Percentiles rank a stretch among this genome's conserved stretches.
phyloP scores from a whole-genome alignment of 2,888 invertebrate genomes.

The Pseudococcus viburni region DNA sequence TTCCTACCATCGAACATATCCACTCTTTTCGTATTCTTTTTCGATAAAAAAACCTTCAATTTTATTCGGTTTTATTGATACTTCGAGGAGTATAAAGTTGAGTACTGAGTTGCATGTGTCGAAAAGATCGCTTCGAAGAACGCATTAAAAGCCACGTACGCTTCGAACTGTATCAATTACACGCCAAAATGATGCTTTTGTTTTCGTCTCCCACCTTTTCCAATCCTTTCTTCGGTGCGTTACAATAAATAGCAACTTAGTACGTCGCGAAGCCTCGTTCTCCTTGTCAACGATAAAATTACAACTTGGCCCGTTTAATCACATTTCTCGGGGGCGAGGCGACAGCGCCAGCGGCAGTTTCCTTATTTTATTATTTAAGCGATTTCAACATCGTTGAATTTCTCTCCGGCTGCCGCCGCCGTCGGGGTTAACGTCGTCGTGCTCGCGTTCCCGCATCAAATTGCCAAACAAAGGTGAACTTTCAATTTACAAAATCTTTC shows the following conservation, averaged over 20 bases:
- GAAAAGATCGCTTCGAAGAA: background rate
- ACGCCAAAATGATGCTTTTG: conserved; percentile 11
- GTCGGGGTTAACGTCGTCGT: background rate
- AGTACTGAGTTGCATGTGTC: background rate
- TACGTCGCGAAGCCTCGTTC: background rate
- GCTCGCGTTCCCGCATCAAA: background rate
- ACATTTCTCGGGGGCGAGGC: background rate
- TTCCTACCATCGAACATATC: too few relatives aligned
- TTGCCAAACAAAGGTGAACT: conserved; percentile 24
- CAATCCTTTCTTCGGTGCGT: background rate
- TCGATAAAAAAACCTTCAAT: background rate
- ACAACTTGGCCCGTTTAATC: conserved; percentile 24
- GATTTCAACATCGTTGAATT: conserved; percentile 20
- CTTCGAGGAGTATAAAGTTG: too few relatives aligned
- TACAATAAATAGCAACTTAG: background rate
- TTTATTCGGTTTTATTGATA: background rate
- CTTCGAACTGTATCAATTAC: conserved; percentile 7
- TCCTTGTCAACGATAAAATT: background rate
- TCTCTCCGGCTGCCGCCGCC: background rate
- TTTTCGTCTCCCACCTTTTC: background rate
- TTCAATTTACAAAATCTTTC: conserved; percentile 13
- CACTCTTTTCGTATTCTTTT: background rate
- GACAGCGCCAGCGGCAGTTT: background rate
- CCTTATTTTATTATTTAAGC: conserved; percentile 33
- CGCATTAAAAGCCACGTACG: background rate